A percentile compares a stretch with the other conserved stretches of the same genome.
These are phyloP conservation scores for Azorinus chamasolen DNA, from an alignment of 2,888 invertebrate genomes.

Conservation along the genomic window DNA sequence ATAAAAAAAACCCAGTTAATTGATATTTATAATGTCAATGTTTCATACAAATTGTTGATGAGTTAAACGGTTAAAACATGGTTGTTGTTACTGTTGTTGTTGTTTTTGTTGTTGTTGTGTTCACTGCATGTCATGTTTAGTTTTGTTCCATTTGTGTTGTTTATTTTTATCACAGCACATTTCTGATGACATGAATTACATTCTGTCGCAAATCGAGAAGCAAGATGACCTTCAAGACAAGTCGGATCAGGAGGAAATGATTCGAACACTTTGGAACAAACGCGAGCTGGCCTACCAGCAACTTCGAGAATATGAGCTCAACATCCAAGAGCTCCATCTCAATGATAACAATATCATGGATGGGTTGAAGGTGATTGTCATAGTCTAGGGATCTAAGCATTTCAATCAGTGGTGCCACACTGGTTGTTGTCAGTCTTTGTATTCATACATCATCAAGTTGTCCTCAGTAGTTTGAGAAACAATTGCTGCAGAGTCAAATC, in stretches of 20 bases:
- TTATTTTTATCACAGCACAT: slow-evolving; percentile 31
- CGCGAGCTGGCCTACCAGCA: slow-evolving; percentile 71
- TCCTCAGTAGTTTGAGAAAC: too few species aligned
- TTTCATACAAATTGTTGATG: too few species aligned
- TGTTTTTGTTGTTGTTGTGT: too few species aligned
- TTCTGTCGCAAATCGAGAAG: slow-evolving; percentile 78
- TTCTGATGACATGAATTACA: slow-evolving; percentile 69
- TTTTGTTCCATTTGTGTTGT: slow-evolving; percentile 25
- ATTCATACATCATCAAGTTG: too few species aligned
- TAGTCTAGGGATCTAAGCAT: not conserved
- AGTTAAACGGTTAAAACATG: too few species aligned
- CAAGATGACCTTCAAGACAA: slow-evolving; percentile 71
- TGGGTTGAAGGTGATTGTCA: slow-evolving; percentile 74
- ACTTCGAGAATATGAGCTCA: slow-evolving; percentile 74
- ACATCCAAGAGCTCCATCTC: slow-evolving; percentile 75
- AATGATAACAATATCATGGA: slow-evolving; percentile 72
- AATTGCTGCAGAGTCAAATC: too few species aligned
- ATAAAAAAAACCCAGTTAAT: too few species aligned
- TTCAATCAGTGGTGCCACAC: too few species aligned
- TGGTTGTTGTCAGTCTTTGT: too few species aligned
- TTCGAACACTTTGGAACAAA: slow-evolving; percentile 79
- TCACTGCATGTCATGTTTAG: not conserved
- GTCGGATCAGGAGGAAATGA: slow-evolving; percentile 71
- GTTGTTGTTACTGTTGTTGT: too few species aligned
- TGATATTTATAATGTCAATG: too few species aligned